phyloP scores from a whole-genome alignment of 2,888 invertebrate genomes.

The Dioctria linearis region DNA sequence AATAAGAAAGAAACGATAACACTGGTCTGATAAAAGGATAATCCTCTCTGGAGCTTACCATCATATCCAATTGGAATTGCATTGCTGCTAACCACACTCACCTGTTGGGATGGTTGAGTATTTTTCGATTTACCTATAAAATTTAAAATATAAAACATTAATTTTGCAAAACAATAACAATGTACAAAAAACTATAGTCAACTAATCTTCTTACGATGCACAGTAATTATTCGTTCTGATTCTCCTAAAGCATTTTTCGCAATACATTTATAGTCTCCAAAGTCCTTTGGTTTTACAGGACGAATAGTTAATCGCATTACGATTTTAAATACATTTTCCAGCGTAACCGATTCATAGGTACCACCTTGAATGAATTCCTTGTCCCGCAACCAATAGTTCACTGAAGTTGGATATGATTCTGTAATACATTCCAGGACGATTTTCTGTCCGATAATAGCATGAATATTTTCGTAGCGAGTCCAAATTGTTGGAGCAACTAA shows the following conservation, averaged over 20 bases:
- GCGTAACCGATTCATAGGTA: slow-evolving; percentile 72
- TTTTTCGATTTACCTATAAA: neutral
- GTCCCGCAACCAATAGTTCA: slow-evolving; percentile 70
- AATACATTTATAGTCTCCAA: slow-evolving; percentile 85
- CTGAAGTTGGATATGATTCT: slow-evolving; percentile 69
- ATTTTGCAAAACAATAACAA: too few species aligned
- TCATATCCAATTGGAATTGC: slow-evolving; percentile 29
- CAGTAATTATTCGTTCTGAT: slow-evolving; percentile 66
- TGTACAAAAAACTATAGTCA: neutral
- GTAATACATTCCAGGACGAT: slow-evolving; percentile 68
- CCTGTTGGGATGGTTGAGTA: slow-evolving; percentile 22
- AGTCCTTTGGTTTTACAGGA: slow-evolving; percentile 78
- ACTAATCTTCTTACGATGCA: slow-evolving; percentile 57
- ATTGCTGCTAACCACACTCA: slow-evolving; percentile 4
- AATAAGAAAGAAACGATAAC: neutral
- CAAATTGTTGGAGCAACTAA: slow-evolving; percentile 69
- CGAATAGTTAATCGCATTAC: slow-evolving; percentile 81
- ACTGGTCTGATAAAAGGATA: neutral
- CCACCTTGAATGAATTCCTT: slow-evolving; percentile 69
- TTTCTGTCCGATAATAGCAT: slow-evolving; percentile 68
- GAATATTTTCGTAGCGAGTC: slow-evolving; percentile 68
- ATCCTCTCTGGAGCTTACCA: slow-evolving; percentile 2
- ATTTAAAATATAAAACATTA: neutral
- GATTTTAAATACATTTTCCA: slow-evolving; percentile 83
- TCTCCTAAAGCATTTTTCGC: slow-evolving; percentile 87